Base-by-base conservation (phyloP, 2,797 vertebrate genomes). In the Protonibea diacanthus region DNA sequence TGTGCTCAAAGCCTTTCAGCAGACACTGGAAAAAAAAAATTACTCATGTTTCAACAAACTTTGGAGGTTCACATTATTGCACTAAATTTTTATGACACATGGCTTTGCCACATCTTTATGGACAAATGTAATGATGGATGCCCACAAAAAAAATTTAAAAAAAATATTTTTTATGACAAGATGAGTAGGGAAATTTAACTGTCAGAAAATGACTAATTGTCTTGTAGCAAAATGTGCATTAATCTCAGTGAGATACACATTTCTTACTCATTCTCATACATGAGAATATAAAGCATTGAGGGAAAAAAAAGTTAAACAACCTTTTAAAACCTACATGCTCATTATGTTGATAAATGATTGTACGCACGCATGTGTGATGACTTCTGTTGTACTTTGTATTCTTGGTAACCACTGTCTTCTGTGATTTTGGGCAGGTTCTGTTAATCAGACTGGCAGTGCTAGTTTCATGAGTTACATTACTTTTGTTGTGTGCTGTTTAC, bases 191-290 rank as follows among this genome's bases (percentile, higher is more conserved):
- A 93, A 94, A 92, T 94, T 94, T 95, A 95, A 96, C 92, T 96
- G 95, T 93, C 92, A 92, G 93, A 93, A 96, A 97, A 96, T 96
- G 96, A 97, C 97, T 96, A 97, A 97, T 97, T 98, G 97, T 98
- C 97, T 98, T 99, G 97, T 98, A 97, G 98, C 97, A 97, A 98
- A 98, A 98, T 97, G 97, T 98, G 97, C 97, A 96, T 98, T 99
- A 97, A 99, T 99, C 98, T 99, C 98, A 99, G 96, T 99, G 98
- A 99, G 98, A 99, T 99, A 97, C 96, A 96, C 97, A 95, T 97
- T 94, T 97, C 93, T 97, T 98, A 97, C 97, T 97, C 97, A 96
- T 99, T 99, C 98, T 99, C 98, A 97, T 98, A 97, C 96, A 91
- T 94, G 98, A 99, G 98, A 99, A 99, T 98, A 97, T 96, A 96